Percentiles rank a stretch among this genome's conserved stretches.
phyloP scores from a whole-genome alignment of 2,113 vertebrate species.

The Ceyx cyanopectus region DNA sequence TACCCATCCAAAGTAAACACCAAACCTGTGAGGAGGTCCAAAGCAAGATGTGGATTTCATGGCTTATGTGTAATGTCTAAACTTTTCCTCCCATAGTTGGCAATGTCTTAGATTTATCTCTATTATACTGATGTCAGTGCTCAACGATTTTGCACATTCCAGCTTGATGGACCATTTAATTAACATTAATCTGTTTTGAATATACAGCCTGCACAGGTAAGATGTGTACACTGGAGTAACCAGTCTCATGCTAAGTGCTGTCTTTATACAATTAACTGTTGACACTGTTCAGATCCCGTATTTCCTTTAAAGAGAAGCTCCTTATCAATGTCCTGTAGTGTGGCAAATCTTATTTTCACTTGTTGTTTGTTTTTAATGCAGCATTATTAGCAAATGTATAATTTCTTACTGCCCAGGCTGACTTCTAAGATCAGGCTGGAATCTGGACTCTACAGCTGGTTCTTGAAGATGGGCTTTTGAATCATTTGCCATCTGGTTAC shows the following conservation, averaged over 20 bases:
- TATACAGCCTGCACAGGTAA: constrained; percentile 46
- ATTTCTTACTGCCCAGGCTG: constrained; percentile 22
- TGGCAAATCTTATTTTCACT: not conserved
- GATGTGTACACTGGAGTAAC: not conserved
- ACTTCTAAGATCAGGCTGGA: constrained; percentile 9
- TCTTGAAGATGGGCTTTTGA: constrained; percentile 57
- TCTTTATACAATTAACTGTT: constrained; percentile 28
- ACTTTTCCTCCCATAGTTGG: constrained; percentile 14
- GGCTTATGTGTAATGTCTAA: not conserved
- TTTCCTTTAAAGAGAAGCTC: constrained; percentile 26
- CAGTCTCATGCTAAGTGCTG: not conserved
- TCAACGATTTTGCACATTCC: constrained; percentile 47
- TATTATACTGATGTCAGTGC: constrained; percentile 54
- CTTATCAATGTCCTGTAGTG: not conserved
- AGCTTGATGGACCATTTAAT: constrained; percentile 69
- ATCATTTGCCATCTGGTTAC: constrained; percentile 68
- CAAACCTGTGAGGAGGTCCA: not conserved
- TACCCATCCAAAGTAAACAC: not conserved
- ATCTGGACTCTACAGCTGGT: constrained; percentile 50
- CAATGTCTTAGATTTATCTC: constrained; percentile 61
- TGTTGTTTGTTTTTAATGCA: not conserved
- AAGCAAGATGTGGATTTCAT: not conserved
- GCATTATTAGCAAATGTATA: not conserved
- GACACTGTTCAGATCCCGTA: constrained; percentile 8
- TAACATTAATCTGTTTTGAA: constrained; percentile 70